A percentile compares a stretch with the other conserved stretches of the same genome.
Conservation (phyloP, 2,113 vertebrate species). For the Brachirus orientalis region DNA sequence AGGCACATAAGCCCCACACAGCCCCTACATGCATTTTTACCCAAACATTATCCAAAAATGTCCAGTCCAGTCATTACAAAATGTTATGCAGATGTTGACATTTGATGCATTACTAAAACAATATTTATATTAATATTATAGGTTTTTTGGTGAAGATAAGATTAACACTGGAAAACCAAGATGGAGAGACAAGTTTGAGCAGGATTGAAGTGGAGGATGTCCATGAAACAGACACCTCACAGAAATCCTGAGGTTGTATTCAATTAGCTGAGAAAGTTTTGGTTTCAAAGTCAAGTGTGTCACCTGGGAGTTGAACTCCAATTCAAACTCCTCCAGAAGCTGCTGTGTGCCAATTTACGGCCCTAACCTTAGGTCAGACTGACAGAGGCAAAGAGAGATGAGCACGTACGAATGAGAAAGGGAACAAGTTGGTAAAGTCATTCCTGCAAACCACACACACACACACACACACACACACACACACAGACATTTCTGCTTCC, state of each 20-base stretch:
- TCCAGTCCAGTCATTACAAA: too few relatives aligned
- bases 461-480: conserved; percentile 16
- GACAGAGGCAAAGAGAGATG: conserved; percentile 32
- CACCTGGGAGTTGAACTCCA: conserved; percentile 53
- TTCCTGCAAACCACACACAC: conserved; percentile 5
- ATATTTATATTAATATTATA: too few relatives aligned
- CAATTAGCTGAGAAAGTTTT: conserved; percentile 73
- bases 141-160: conserved; percentile 31
- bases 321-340: conserved; percentile 54
- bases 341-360: conserved; percentile 68
- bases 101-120: too few relatives aligned
- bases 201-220: conserved; percentile 18
- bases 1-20: too few relatives aligned
- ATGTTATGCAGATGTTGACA: too few relatives aligned
- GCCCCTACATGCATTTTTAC: too few relatives aligned
- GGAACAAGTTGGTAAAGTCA: conserved; percentile 8
- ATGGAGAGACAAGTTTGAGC: conserved; percentile 14
- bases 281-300: conserved; percentile 68
- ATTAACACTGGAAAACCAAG: conserved; percentile 12
- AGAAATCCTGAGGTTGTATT: conserved; percentile 51
- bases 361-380: conserved; percentile 62
- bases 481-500: conserved; percentile 34
- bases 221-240: conserved; percentile 33
- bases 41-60: too few relatives aligned
- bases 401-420: neutral